These are phyloP conservation scores for Pissodes strobi DNA, from an alignment of 1,140 invertebrate genomes.

Conservation along the genomic window DNA sequence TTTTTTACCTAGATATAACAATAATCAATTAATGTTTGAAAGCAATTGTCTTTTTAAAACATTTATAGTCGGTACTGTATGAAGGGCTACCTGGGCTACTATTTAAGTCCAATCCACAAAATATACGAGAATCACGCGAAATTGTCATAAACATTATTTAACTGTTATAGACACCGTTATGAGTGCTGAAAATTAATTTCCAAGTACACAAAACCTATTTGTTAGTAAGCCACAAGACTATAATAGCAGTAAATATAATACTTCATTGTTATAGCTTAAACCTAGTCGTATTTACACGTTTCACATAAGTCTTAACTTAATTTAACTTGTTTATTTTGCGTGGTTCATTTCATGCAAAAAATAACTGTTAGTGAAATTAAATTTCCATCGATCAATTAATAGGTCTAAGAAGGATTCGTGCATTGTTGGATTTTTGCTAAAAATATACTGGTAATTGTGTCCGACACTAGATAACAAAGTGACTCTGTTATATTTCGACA, in stretches of 20 bases:
- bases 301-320: constrained; percentile 12
- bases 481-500: no score
- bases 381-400: constrained; percentile 2
- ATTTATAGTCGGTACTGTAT: no score
- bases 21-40: no score
- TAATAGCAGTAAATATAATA: constrained; percentile 10
- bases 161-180: constrained; percentile 18
- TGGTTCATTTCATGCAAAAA: neutral
- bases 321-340: constrained; percentile 5
- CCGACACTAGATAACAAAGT: no score
- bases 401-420: neutral
- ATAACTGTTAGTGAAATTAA: neutral
- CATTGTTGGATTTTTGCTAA: neutral
- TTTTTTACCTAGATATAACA: no score
- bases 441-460: no score
- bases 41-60: no score
- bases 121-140: constrained; percentile 6
- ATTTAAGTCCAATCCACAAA: no score
- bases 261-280: neutral
- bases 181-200: constrained; percentile 6
- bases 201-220: constrained; percentile 3
- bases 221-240: constrained; percentile 1
- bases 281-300: constrained; percentile 2
- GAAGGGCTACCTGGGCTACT: no score
- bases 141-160: constrained; percentile 23